Percentiles rank a stretch among this genome's conserved stretches.
Conservation (phyloP, 2,888 invertebrate genomes). For the Athalia cordata region DNA sequence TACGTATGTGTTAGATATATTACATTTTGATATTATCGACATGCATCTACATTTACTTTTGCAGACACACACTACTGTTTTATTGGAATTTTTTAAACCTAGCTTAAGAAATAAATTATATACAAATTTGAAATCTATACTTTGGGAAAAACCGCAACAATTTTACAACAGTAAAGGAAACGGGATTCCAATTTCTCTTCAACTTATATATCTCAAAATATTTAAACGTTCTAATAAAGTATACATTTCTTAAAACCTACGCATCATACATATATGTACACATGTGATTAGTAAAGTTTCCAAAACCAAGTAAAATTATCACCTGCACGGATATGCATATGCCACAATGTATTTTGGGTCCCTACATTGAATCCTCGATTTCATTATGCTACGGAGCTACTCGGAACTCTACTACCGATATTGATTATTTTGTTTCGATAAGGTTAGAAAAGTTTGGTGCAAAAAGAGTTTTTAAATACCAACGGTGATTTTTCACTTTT, state of each 20-base stretch:
- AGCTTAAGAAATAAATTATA: slow-evolving; percentile 55
- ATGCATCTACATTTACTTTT: slow-evolving; percentile 5
- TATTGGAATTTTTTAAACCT: slow-evolving; percentile 48
- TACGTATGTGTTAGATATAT: slow-evolving; percentile 10
- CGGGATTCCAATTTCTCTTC: slow-evolving; percentile 19
- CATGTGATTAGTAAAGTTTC: slow-evolving; percentile 52
- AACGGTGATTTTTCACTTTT: slow-evolving; percentile 1
- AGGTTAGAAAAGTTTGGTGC: not conserved
- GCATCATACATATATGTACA: slow-evolving; percentile 49
- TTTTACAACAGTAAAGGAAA: slow-evolving; percentile 32
- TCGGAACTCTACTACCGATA: not conserved
- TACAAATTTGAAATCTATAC: slow-evolving; percentile 50
- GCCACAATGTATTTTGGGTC: not conserved
- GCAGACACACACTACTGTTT: slow-evolving; percentile 33
- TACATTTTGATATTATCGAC: slow-evolving; percentile 27
- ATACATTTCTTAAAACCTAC: slow-evolving; percentile 47
- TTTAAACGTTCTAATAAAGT: slow-evolving; percentile 23
- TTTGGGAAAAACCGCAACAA: slow-evolving; percentile 27
- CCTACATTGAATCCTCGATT: not conserved
- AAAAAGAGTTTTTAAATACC: not conserved
- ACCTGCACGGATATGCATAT: slow-evolving; percentile 31
- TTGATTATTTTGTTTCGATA: not conserved
- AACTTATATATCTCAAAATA: slow-evolving; percentile 15
- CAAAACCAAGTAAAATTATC: slow-evolving; percentile 49
- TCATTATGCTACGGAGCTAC: not conserved